Evolutionary conservation across 2,797 vertebrate species (phyloP).

Genomic region (Trachops cirrhosus): DNA sequence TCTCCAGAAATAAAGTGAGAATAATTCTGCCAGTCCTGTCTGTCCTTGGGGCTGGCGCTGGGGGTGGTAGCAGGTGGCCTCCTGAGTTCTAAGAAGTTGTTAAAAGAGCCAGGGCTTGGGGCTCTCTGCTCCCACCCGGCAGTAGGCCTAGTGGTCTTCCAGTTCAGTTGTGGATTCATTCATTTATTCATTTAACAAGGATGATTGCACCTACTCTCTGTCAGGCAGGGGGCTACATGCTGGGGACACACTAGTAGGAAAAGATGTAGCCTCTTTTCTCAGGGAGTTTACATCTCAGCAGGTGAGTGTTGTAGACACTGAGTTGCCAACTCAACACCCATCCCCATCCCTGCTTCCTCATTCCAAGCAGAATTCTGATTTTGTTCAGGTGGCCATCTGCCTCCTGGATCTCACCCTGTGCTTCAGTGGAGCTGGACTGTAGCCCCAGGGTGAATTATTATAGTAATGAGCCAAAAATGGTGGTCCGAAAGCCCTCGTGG

Average conservation of each 20-base stretch:
- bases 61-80: not conserved
- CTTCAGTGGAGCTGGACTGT: not conserved
- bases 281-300: not conserved
- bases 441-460: not conserved
- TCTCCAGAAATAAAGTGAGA: constrained; percentile 82
- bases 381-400: not conserved
- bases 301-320: not conserved
- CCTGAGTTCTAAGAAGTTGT: not conserved
- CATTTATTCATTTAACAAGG: not conserved
- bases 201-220: not conserved
- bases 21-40: constrained; percentile 67
- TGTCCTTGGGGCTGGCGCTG: not conserved
- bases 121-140: not conserved
- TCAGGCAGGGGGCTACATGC: not conserved
- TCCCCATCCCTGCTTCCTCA: not conserved
- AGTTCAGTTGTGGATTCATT: not conserved
- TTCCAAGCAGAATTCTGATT: not conserved
- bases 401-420: not conserved
- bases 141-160: not conserved
- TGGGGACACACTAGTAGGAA: not conserved
- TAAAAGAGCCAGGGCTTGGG: not conserved
- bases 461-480: not conserved
- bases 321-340: not conserved
- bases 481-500: not conserved
- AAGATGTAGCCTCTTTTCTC: not conserved